Percentiles rank a stretch among this genome's conserved stretches.
These are phyloP conservation scores for Sturnira hondurensis DNA, from an alignment of 2,113 vertebrate genomes.

Conservation along the genomic window DNA sequence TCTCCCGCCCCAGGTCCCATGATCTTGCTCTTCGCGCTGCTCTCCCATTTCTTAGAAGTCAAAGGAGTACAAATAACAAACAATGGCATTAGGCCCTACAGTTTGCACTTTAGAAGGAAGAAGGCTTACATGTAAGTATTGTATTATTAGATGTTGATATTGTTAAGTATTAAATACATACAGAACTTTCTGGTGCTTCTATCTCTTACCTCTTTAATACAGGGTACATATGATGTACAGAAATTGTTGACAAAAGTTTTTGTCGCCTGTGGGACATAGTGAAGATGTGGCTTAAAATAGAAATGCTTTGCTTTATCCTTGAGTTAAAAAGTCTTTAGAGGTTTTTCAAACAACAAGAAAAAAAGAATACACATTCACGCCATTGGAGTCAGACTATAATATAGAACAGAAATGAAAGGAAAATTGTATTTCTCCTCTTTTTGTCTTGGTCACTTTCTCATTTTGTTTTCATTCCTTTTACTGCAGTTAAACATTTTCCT, in stretches of 20 bases:
- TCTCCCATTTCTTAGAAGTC: not conserved
- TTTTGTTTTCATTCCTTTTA: constrained; percentile 9
- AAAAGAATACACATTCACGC: not conserved
- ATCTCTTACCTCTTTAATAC: not conserved
- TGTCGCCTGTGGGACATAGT: not conserved
- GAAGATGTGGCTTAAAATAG: not conserved
- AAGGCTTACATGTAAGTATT: not conserved
- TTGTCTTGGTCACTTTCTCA: not conserved
- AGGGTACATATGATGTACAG: not conserved
- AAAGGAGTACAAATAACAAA: not conserved
- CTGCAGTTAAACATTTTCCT: not conserved
- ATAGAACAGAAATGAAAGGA: constrained; percentile 19
- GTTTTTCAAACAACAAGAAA: not conserved
- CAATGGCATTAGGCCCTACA: not conserved
- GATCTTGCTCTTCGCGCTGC: not conserved
- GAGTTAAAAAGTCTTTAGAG: not conserved
- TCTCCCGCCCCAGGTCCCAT: not conserved
- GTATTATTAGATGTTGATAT: not conserved
- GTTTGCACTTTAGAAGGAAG: not conserved
- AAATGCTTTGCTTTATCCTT: not conserved
- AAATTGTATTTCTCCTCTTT: not conserved
- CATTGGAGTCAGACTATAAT: not conserved
- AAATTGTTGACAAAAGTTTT: not conserved
- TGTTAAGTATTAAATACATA: not conserved
- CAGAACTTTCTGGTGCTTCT: not conserved